Evolutionary conservation across 1,140 invertebrate species (phyloP), one percentile per base, ranked within the genome.

Genomic region (Drosophila yakuba): DNA sequence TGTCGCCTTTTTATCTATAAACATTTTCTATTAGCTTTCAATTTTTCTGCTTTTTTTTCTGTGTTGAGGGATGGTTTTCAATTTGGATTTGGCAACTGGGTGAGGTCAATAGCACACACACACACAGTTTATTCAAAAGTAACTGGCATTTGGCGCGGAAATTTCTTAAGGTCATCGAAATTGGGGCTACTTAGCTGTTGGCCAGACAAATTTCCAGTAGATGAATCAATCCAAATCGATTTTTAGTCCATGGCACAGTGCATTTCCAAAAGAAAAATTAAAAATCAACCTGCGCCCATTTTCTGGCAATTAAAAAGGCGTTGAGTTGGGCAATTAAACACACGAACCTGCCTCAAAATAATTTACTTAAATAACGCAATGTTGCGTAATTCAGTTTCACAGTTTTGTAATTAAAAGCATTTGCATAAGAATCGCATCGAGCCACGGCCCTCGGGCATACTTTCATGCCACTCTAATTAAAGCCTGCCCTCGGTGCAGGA

Each of bases 381-480:
- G 84, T 85, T 89, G 85, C 84, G 74, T 85, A 89, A 89, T 90
- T 78, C 80, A 63, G 78, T 73, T 89, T 89, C 85, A 89, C 85
- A 89, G 85, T 89, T 89, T 89, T 89, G 85, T 89, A 89, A 89
- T 89, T 89, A 89, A 89, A 89, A 80, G 64, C 77, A 89, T 89
- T 89, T 89, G 85, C 85, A 89, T 89, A 89, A 62, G 84, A 88
- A 88, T 90, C 83, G 73, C 85, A 67, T 67, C 43, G 55, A 59
- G 41, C 44, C 10, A n/a, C 38, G 15, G 59, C 74, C 84, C 80
- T 43, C 61, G 57, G 74, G 85, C 85, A 84, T 89, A 75, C 58
- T 90, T 81, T 50, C 84, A 89, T 84, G 85, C 80, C 17, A 75
- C 78, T 55, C 76, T 72, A 89, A 90, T 89, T 89, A 90, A 81